Evolutionary conservation across 1,140 invertebrate species (phyloP).

Genomic region (Neuroterus valhalla): DNA sequence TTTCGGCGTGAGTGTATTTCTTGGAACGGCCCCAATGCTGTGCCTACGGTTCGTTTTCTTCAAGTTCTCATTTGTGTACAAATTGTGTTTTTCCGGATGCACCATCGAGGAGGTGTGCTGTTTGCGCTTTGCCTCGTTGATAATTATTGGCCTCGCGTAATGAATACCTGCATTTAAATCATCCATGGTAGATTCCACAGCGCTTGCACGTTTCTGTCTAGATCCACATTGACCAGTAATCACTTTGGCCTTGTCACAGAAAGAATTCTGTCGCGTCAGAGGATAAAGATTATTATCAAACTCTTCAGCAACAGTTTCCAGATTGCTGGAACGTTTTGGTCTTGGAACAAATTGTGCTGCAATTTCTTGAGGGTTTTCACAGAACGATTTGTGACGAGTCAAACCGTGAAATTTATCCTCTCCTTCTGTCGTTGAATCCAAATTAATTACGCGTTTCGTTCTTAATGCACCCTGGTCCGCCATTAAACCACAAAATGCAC

Average conservation of each 20-base stretch:
- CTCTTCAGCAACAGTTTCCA: background rate
- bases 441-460: background rate
- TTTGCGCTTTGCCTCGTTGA: constrained; percentile 42
- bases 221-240: background rate
- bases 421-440: background rate
- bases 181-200: constrained; percentile 8
- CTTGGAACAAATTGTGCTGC: background rate
- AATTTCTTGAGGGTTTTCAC: background rate
- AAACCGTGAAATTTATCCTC: background rate
- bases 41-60: constrained; percentile 34
- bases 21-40: constrained; percentile 34
- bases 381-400: background rate
- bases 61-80: constrained; percentile 31
- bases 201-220: constrained; percentile 22
- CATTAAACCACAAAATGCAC: constrained; percentile 45
- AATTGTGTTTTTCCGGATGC: constrained; percentile 40
- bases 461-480: background rate
- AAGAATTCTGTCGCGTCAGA: background rate
- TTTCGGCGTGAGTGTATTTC: constrained; percentile 33
- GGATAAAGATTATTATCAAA: background rate
- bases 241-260: background rate
- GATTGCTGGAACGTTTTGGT: background rate
- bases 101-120: constrained; percentile 33
- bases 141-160: constrained; percentile 11
- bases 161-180: constrained; percentile 37